Evolutionary conservation across 2,113 vertebrate species (phyloP), one percentile per base, ranked within the genome.

Genomic region (Picathartes gymnocephalus): DNA sequence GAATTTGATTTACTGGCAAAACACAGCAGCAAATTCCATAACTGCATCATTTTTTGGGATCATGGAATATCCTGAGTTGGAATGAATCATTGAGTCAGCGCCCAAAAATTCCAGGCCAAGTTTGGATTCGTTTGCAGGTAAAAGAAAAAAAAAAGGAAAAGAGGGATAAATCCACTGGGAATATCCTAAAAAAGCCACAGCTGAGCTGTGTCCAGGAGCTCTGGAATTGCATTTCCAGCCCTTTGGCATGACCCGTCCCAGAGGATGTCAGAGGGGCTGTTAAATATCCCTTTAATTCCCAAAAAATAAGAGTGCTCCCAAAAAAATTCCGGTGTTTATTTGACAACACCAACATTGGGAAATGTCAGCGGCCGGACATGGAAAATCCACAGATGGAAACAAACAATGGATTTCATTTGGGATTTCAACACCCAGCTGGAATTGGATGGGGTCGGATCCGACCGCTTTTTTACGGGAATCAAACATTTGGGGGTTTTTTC

Each of bases 221-320:
- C 16, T 56, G 40, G 62, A 56, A 56, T 13, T 37, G 8, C 40
- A 16, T 56, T 81, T 39, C 64, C 51, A 33, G 14, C 30, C 30
- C 18, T 40, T n/a, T n/a, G n/a, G 64, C 51, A 68, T 14, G 53
- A 39, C 27, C 22, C 18, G 40, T 22, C 42, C 22, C 28, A 9
- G 62, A 57, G 62, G 42, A 54, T 30, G 15, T 9, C 24, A 14
- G 48, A 44, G 19, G 19, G 6, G 6, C 27, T 47, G 17, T 21
- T 22, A 39, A 47, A 68, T 9, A 33, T 40, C 64, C 44, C 28
- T 57, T 39, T 39, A 68, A 81, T 57, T 33, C 51, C 74, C 50
- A 4, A 25, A 42, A 58, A 45, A 40, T 39, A 24, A 6, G 3
- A 5, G 4, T 2, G 2, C 3, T 37, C 40, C 62, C n/a, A 1